These are phyloP conservation scores for Cyanoderma ruficeps DNA, from an alignment of 2,113 vertebrate species.

Conservation along the genomic window DNA sequence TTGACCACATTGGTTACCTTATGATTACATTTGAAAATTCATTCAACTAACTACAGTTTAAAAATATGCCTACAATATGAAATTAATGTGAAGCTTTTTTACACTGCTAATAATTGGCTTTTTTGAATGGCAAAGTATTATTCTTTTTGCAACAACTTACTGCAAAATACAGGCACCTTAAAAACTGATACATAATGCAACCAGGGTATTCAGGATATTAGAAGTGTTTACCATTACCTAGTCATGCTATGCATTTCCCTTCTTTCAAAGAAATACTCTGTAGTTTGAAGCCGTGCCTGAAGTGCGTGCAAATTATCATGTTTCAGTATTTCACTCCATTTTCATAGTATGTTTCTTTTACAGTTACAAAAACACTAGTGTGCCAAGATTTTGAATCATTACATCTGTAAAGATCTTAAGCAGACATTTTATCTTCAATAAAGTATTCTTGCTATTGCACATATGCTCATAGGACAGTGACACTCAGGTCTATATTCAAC, in stretches of 20 bases:
- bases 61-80: background rate
- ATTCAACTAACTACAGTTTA: background rate
- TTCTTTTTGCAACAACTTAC: constrained; percentile 13
- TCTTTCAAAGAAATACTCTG: constrained; percentile 43
- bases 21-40: constrained; percentile 22
- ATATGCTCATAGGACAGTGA: constrained; percentile 4
- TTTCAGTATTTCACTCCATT: constrained; percentile 31
- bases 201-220: background rate
- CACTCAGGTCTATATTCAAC: background rate
- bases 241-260: constrained; percentile 23
- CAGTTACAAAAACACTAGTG: background rate
- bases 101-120: constrained; percentile 25
- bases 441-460: constrained; percentile 22
- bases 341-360: constrained; percentile 26
- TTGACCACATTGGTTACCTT: constrained; percentile 11
- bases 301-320: constrained; percentile 18
- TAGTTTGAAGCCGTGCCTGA: constrained; percentile 8
- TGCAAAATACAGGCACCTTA: constrained; percentile 59
- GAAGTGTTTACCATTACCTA: constrained; percentile 2
- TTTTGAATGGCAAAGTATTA: constrained; percentile 33
- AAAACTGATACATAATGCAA: constrained; percentile 37
- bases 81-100: constrained; percentile 8
- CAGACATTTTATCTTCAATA: background rate
- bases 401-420: constrained; percentile 12
- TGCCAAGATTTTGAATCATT: constrained; percentile 22